phyloP scores from a whole-genome alignment of 2,888 invertebrate species.

The Sepioteuthis lessoniana region DNA sequence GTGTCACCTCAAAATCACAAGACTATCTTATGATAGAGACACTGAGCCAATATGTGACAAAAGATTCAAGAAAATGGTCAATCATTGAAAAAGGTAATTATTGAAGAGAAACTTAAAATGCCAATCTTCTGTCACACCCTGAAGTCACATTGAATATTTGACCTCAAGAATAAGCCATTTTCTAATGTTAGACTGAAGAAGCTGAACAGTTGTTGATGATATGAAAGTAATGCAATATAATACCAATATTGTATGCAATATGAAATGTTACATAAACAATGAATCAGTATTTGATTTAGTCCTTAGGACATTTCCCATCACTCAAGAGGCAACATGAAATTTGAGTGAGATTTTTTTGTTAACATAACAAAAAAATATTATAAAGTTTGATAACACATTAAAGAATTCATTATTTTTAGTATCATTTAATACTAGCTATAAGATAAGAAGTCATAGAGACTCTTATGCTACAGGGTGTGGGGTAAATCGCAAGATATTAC shows the following conservation, averaged over 20 bases:
- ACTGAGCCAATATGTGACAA: not conserved
- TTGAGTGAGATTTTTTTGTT: too few species aligned
- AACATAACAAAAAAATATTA: too few species aligned
- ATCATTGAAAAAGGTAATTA: not conserved
- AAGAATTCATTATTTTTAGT: too few species aligned
- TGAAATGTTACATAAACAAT: not conserved
- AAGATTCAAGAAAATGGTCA: not conserved
- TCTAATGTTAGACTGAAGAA: not conserved
- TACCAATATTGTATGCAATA: not conserved
- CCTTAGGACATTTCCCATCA: not conserved
- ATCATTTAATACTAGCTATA: too few species aligned
- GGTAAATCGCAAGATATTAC: not conserved
- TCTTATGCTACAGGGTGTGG: too few species aligned
- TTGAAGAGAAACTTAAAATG: not conserved
- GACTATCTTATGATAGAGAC: not conserved
- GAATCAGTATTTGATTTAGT: not conserved
- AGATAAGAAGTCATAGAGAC: too few species aligned
- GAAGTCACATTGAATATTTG: not conserved
- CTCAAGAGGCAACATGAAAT: too few species aligned
- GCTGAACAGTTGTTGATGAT: not conserved
- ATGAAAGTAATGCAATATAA: not conserved
- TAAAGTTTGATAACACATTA: too few species aligned
- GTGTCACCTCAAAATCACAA: too few species aligned
- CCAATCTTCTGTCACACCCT: not conserved
- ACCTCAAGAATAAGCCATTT: not conserved